phyloP scores from a whole-genome alignment of 2,888 invertebrate genomes.

The Morinoia aosen region DNA sequence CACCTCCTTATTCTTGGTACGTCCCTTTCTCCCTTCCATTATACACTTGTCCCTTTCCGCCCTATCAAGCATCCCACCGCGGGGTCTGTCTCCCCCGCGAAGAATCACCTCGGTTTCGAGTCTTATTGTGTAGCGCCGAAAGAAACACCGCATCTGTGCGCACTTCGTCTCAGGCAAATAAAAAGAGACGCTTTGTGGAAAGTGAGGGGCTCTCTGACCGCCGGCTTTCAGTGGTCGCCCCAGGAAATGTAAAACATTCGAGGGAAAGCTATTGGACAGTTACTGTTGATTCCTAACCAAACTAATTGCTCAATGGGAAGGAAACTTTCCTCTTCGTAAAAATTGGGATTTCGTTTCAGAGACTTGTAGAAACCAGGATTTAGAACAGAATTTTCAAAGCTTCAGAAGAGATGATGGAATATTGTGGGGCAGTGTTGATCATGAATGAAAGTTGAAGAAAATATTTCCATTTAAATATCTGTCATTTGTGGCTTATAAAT shows the following conservation, averaged over 20 bases:
- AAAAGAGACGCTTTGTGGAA: not conserved
- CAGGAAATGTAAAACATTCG: slow-evolving; percentile 30
- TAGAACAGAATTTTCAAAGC: not conserved
- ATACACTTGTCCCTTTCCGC: slow-evolving; percentile 43
- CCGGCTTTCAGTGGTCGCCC: slow-evolving; percentile 8
- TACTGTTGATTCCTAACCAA: slow-evolving; percentile 14
- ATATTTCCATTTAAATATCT: not conserved
- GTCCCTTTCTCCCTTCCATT: slow-evolving; percentile 24
- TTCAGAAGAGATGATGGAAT: not conserved
- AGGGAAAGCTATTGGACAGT: slow-evolving; percentile 19
- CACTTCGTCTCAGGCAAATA: not conserved
- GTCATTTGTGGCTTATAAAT: not conserved
- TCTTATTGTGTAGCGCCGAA: not conserved
- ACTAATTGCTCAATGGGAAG: slow-evolving; percentile 21
- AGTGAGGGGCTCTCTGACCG: slow-evolving; percentile 12
- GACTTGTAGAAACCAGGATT: not conserved
- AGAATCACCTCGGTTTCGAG: slow-evolving; percentile 14
- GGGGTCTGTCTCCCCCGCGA: not conserved
- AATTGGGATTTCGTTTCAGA: slow-evolving; percentile 1
- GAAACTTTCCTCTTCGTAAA: slow-evolving; percentile 20
- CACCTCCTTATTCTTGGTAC: slow-evolving; percentile 23
- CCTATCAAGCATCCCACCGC: slow-evolving; percentile 5
- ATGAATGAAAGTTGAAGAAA: not conserved
- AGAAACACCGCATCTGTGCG: slow-evolving; percentile 19
- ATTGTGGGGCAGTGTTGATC: not conserved